A percentile compares a stretch with the other conserved stretches of the same genome.
These are phyloP conservation scores for Oncorhynchus clarkii DNA, from an alignment of 2,113 vertebrate species.

Conservation along the genomic window DNA sequence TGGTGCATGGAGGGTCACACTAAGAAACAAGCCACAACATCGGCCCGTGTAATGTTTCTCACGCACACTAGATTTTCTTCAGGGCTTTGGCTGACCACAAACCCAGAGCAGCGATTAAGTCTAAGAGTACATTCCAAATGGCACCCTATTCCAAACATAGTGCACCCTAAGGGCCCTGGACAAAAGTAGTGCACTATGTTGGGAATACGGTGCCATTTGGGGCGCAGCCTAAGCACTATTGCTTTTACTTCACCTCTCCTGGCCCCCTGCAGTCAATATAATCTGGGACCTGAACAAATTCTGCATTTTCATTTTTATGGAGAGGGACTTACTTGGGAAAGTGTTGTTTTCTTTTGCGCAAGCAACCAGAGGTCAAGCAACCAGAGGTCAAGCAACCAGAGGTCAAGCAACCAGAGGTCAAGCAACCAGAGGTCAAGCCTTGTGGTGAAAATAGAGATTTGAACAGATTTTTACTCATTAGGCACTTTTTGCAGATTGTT, in stretches of 20 bases:
- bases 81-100: constrained; percentile 2
- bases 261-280: not conserved
- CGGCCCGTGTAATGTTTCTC: constrained; percentile 32
- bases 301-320: not conserved
- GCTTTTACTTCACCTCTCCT: not conserved
- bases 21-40: constrained; percentile 34
- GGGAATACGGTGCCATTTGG: not conserved
- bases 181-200: too few relatives aligned
- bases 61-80: constrained; percentile 36
- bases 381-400: too few relatives aligned
- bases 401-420: too few relatives aligned
- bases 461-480: too few relatives aligned
- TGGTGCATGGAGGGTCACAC: constrained; percentile 38
- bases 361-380: not conserved
- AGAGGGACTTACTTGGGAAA: not conserved
- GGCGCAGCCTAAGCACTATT: constrained; percentile 10
- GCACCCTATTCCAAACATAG: too few relatives aligned
- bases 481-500: too few relatives aligned
- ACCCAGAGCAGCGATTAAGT: constrained; percentile 1
- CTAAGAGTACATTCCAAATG: too few relatives aligned
- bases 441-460: too few relatives aligned
- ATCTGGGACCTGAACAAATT: not conserved
- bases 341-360: not conserved
- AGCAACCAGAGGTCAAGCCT: not conserved
- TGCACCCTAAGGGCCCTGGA: too few relatives aligned